phyloP scores from a whole-genome alignment of 1,140 invertebrate species.

The Latrodectus geometricus region DNA sequence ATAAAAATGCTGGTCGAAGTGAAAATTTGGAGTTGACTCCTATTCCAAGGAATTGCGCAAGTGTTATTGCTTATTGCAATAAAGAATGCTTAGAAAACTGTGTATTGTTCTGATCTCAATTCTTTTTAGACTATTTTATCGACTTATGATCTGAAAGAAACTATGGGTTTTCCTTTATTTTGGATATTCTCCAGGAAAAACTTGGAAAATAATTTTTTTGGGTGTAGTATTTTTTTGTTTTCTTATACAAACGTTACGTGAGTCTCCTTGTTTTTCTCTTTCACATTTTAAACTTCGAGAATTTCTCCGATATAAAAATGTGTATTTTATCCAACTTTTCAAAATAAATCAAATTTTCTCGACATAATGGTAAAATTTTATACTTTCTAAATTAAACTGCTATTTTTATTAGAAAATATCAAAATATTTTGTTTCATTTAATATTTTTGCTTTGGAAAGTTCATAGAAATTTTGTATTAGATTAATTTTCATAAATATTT shows the following conservation, averaged over 20 bases:
- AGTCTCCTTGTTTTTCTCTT: background rate
- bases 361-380: too few species aligned
- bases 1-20: background rate
- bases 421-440: too few species aligned
- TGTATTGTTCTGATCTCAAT: background rate
- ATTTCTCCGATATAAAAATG: background rate
- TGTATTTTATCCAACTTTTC: background rate
- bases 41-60: background rate
- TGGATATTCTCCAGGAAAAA: background rate
- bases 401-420: too few species aligned
- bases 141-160: background rate
- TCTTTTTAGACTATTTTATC: background rate
- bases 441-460: too few species aligned
- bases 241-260: background rate
- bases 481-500: too few species aligned
- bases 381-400: too few species aligned
- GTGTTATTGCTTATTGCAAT: background rate
- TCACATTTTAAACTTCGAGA: background rate
- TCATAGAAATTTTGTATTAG: too few species aligned
- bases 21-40: background rate
- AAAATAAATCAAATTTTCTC: background rate
- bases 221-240: background rate
- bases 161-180: background rate
- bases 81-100: background rate
- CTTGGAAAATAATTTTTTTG: background rate